Evolutionary conservation across 2,113 vertebrate species (phyloP).

Genomic region (Ceuthmochares aereus): DNA sequence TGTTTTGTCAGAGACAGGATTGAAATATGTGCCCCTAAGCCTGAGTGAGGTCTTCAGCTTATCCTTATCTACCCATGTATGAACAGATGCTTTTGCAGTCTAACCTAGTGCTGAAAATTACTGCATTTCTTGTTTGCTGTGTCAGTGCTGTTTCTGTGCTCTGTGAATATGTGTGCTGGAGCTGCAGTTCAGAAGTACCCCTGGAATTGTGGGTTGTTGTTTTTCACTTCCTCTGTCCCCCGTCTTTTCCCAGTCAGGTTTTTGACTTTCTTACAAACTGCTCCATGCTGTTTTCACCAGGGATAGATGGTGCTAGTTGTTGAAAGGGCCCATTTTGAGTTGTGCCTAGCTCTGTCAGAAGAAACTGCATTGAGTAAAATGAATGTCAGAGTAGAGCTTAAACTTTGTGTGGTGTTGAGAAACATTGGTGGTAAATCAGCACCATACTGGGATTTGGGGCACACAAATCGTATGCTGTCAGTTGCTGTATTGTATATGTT

Average conservation of each 20-base stretch:
- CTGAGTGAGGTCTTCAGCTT: not conserved
- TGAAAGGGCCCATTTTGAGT: not conserved
- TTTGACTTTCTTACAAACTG: not conserved
- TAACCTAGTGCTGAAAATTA: not conserved
- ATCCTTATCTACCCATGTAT: not conserved
- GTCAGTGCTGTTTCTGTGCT: not conserved
- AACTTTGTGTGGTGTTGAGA: not conserved
- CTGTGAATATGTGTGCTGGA: not conserved
- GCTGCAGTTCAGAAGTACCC: not conserved
- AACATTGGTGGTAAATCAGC: not conserved
- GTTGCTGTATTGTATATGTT: not conserved
- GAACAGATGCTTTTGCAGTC: not conserved
- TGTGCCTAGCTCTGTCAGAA: not conserved
- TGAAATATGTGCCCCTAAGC: not conserved
- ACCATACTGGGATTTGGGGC: rapidly evolving
- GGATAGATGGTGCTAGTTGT: not conserved
- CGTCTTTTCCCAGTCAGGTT: not conserved
- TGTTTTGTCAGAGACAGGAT: not conserved
- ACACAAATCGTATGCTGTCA: not conserved
- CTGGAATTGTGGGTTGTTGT: not conserved
- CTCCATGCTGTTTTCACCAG: not conserved
- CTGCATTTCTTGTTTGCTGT: not conserved
- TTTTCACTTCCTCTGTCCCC: not conserved
- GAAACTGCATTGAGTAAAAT: not conserved
- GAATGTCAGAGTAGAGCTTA: not conserved